A percentile compares a stretch with the other conserved stretches of the same genome.
Conservation (phyloP, 2,797 vertebrate genomes). For the Tokudaia muenninki region DNA sequence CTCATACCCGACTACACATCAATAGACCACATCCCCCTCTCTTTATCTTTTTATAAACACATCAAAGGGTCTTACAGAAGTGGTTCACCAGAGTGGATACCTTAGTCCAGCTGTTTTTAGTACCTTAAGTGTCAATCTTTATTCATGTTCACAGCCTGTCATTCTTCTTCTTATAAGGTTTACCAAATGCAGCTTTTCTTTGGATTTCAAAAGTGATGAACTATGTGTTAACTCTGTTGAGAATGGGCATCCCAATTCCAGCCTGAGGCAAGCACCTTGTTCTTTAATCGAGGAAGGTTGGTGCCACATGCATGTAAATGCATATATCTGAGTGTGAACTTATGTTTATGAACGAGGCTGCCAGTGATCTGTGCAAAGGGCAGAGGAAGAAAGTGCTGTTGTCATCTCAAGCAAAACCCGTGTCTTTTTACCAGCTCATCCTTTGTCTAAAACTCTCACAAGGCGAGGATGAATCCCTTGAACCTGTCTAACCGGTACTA, state of each 20-base stretch:
- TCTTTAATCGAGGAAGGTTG: not conserved
- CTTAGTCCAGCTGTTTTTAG: not conserved
- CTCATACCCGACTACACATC: no score
- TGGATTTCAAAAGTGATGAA: not conserved
- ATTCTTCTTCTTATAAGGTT: slow-evolving; percentile 52
- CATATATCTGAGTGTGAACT: not conserved
- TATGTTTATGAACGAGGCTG: not conserved
- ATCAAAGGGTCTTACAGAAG: slow-evolving; percentile 10
- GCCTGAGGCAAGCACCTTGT: not conserved
- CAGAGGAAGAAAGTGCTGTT: slow-evolving; percentile 12
- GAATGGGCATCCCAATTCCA: not conserved
- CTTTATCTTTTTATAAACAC: no score
- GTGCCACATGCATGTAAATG: not conserved
- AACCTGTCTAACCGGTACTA: not conserved
- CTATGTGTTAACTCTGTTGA: not conserved
- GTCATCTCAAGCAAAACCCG: not conserved
- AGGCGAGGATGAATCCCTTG: not conserved
- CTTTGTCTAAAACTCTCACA: not conserved
- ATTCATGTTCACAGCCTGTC: not conserved
- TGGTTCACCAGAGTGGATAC: not conserved
- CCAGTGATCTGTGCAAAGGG: not conserved
- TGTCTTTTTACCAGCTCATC: not conserved
- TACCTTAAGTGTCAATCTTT: not conserved
- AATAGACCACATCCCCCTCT: no score
- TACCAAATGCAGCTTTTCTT: slow-evolving; percentile 36